Evolutionary conservation across 2,113 vertebrate species (phyloP).

Genomic region (Cyprinodon tularosa): DNA sequence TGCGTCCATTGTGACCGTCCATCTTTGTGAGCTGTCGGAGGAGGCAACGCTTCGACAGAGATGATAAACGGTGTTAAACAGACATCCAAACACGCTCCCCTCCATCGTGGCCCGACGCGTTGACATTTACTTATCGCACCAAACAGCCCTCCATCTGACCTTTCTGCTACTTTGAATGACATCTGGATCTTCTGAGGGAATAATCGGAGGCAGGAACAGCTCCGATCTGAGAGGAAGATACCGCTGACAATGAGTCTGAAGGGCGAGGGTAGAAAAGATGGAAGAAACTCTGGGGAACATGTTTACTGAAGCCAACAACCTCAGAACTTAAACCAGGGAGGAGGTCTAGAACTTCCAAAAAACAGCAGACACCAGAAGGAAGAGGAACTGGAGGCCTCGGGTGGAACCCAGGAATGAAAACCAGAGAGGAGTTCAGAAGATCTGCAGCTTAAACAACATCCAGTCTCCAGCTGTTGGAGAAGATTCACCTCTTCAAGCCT

Average conservation of each 20-base stretch:
- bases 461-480: too few species aligned
- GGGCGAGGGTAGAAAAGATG: not conserved
- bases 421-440: too few species aligned
- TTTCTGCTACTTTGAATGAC: conserved; percentile 80
- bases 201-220: conserved; percentile 57
- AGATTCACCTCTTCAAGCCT: too few species aligned
- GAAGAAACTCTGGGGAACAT: not conserved
- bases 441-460: too few species aligned
- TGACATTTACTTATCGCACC: conserved; percentile 82
- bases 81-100: conserved; percentile 62
- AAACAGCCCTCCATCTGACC: conserved; percentile 78
- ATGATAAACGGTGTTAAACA: conserved; percentile 77
- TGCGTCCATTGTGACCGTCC: conserved; percentile 65
- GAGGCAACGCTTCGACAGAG: conserved; percentile 59
- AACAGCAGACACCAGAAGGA: too few species aligned
- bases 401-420: too few species aligned
- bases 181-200: conserved; percentile 77
- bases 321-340: too few species aligned
- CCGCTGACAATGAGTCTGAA: conserved; percentile 39
- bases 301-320: conserved; percentile 21
- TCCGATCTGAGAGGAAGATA: conserved; percentile 66
- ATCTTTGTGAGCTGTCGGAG: conserved; percentile 26
- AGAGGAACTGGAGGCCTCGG: not conserved
- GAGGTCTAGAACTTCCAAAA: not conserved
- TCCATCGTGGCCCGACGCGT: conserved; percentile 41